These are phyloP conservation scores for Fragum fragum DNA, from an alignment of 2,888 invertebrate species.

Conservation along the genomic window DNA sequence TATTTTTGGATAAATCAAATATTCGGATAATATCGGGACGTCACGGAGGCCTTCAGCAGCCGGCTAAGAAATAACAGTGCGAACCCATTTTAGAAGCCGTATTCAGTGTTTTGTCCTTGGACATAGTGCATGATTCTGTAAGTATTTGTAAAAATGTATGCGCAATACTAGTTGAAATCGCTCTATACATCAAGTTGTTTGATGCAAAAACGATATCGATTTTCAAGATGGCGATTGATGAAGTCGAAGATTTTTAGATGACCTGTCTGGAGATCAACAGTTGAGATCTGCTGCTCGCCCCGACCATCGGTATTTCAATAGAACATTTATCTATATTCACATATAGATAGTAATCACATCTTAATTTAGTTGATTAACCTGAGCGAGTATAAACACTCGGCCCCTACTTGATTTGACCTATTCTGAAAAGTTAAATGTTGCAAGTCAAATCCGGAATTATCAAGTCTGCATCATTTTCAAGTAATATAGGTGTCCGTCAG, in stretches of 20 bases:
- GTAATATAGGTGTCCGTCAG: no score
- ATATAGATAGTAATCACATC: no score
- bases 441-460: no score
- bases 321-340: no score
- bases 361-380: no score
- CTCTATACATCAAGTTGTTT: background rate
- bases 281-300: slow-evolving; percentile 22
- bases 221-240: slow-evolving; percentile 41
- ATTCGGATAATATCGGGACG: slow-evolving; percentile 79
- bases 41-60: slow-evolving; percentile 79
- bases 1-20: slow-evolving; percentile 36
- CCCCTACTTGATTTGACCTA: no score
- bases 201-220: slow-evolving; percentile 21
- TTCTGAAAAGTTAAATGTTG: no score
- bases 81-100: background rate
- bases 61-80: slow-evolving; percentile 46
- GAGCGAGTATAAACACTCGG: no score
- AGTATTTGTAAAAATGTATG: background rate
- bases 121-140: slow-evolving; percentile 16
- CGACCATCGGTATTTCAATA: background rate
- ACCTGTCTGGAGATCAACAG: slow-evolving; percentile 52
- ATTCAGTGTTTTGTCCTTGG: slow-evolving; percentile 18
- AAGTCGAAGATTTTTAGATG: slow-evolving; percentile 23
- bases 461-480: no score
- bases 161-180: no score